Conservation (phyloP, 1,140 invertebrate species). For the Apis mellifera region Amel_HAv3.1 CM009937.2:11770501-11771000, state of each 20-base stretch:
- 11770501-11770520: constrained; percentile 57
- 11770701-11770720: background rate
- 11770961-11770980: constrained; percentile 35
- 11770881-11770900: constrained; percentile 16
- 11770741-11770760: constrained; percentile 33
- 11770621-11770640: constrained; percentile 47
- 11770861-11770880: background rate
- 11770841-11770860: background rate
- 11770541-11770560: constrained; percentile 55
- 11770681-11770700: constrained; percentile 18
- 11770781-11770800: constrained; percentile 1
- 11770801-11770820: background rate
- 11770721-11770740: background rate
- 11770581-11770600: constrained; percentile 42
- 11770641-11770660: constrained; percentile 37
- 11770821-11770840: background rate
- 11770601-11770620: constrained; percentile 31
- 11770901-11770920: constrained; percentile 51
- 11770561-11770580: constrained; percentile 61
- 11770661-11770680: constrained; percentile 14
- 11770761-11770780: background rate
- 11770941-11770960: constrained; percentile 18
- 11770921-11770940: constrained; percentile 49
- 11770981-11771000: constrained; percentile 45
- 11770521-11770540: constrained; percentile 43